Percentiles rank a stretch among this genome's conserved stretches.
These are phyloP conservation scores for Petrolisthes manimaculis DNA, from an alignment of 2,888 invertebrate species.

Conservation along the genomic window DNA sequence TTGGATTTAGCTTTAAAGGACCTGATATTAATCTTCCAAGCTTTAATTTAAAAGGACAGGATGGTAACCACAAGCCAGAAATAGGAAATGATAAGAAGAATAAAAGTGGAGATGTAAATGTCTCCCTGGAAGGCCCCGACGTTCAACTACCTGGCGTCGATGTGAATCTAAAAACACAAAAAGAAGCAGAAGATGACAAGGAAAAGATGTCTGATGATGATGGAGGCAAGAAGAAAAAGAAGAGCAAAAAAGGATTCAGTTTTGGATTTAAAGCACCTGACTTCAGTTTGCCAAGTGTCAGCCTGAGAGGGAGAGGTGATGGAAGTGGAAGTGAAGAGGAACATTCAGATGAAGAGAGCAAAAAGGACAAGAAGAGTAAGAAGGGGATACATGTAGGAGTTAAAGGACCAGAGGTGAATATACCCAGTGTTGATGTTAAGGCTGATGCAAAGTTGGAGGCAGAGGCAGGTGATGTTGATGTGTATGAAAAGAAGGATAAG, in stretches of 20 bases:
- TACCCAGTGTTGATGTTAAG: constrained; percentile 14
- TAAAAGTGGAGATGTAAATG: constrained; percentile 6
- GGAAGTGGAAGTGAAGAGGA: constrained; percentile 3
- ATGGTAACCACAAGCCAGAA: neutral
- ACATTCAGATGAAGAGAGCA: neutral
- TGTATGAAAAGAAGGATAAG: constrained; percentile 10
- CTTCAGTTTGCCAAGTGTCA: constrained; percentile 37
- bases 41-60: neutral
- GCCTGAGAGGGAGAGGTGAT: constrained; percentile 18
- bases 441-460: constrained; percentile 12
- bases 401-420: constrained; percentile 16
- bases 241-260: constrained; percentile 43
- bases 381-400: constrained; percentile 11
- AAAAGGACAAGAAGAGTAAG: constrained; percentile 11
- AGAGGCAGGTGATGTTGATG: neutral
- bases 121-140: constrained; percentile 38
- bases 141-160: constrained; percentile 25
- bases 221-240: constrained; percentile 23
- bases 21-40: constrained; percentile 31
- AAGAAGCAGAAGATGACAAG: neutral
- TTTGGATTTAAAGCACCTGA: constrained; percentile 54
- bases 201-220: neutral
- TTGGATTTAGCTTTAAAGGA: constrained; percentile 30
- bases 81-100: neutral
- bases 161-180: neutral